Conservation (phyloP, 2,797 vertebrate species). For the Novumbra hubbsi region DNA sequence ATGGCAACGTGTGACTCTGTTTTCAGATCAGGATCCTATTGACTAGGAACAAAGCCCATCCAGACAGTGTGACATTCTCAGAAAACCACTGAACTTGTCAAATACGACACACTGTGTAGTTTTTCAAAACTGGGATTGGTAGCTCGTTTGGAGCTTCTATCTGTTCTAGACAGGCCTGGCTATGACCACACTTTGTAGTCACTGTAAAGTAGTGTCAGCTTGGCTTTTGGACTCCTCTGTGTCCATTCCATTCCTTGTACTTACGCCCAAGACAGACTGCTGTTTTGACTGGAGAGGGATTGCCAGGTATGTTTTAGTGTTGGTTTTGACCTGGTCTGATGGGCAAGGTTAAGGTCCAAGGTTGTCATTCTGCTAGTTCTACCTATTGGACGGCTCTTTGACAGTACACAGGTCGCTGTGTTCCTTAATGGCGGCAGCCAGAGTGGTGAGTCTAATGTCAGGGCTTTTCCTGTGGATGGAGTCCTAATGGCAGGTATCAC, state of each 20-base stretch:
- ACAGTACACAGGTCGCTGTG: slow-evolving; percentile 73
- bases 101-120: background rate
- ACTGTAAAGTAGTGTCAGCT: background rate
- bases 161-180: background rate
- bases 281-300: background rate
- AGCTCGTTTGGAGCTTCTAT: slow-evolving; percentile 30
- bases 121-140: background rate
- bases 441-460: slow-evolving; percentile 68
- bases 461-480: slow-evolving; percentile 77
- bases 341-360: slow-evolving; percentile 76
- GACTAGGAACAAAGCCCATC: background rate
- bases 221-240: no score
- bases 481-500: slow-evolving; percentile 76
- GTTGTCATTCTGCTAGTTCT: slow-evolving; percentile 73
- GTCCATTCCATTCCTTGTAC: no score
- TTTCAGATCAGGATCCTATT: background rate
- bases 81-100: background rate
- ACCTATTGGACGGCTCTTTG: slow-evolving; percentile 67
- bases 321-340: slow-evolving; percentile 67
- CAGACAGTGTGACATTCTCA: background rate
- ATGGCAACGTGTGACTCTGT: background rate
- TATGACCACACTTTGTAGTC: background rate
- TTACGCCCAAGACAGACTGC: background rate
- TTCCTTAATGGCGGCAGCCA: slow-evolving; percentile 71
- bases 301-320: slow-evolving; percentile 49